Evolutionary conservation across 2,797 vertebrate species (phyloP), one percentile per base, ranked within the genome.

Genomic region (Tympanoctomys barrerae): DNA sequence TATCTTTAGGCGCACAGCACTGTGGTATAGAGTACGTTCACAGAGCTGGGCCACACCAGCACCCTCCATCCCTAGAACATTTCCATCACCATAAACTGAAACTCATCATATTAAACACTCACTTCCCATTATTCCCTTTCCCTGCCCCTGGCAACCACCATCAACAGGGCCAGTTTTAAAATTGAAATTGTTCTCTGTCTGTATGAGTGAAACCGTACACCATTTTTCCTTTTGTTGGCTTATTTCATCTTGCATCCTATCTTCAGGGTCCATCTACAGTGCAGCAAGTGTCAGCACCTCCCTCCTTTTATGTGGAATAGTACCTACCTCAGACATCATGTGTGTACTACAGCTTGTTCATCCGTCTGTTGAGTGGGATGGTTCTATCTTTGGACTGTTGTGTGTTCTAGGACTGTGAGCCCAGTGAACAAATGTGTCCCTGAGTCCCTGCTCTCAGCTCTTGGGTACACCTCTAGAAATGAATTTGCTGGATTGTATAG

Each of bases 21-120:
- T 31, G 42, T 66, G 82, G 52, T 71, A 62, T 82, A 59, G 22
- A 36, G 62, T 3, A 10, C 33, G 11, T 70, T 88, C 82, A 46
- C 14, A 2, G 5, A n/a, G 28, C 6, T 4, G 16, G 33, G 46
- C 14, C 5, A 0, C 36, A 4, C 33, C n/a, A 10, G 36, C 22
- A 33, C 59, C 85, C 7, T 39, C 31, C 16, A 1, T 33, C 36
- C 62, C 68, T 31, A 59, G 70, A 75, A 71, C 2, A 26, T 49
- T 59, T n/a, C 31, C n/a, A 11, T 49, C 71, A 16, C 19, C 14
- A 64, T 66, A 31, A 26, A n/a, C 61, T 68, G 86, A 91, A 64
- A 66, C 54, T 36, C 31, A 22, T 4, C 21, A 36, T 26, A 1
- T n/a, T 24, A 42, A 91, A 82, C 59, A 24, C 28, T 1, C 12